Conservation (phyloP, 2,113 vertebrate genomes). For the Okapia johnstoni region DNA sequence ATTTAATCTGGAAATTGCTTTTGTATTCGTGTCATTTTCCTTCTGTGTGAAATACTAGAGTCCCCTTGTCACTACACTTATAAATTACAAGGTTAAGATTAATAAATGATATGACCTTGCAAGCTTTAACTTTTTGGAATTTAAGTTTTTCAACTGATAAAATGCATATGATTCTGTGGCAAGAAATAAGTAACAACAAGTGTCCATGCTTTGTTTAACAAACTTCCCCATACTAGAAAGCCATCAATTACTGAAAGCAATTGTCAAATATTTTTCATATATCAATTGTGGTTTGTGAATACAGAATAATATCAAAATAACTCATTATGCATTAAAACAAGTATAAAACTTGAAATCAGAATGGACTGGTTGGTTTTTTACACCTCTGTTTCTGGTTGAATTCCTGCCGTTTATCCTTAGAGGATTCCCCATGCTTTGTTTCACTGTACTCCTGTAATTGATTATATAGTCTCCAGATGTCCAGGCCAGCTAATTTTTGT, state of each 20-base stretch:
- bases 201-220: slow-evolving; percentile 1
- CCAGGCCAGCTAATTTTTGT: neutral
- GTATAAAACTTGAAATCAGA: neutral
- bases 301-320: neutral
- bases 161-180: neutral
- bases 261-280: slow-evolving; percentile 7
- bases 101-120: neutral
- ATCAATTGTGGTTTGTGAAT: neutral
- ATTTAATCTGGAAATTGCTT: neutral
- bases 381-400: neutral
- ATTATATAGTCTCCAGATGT: neutral
- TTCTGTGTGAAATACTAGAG: neutral
- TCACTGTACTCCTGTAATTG: neutral
- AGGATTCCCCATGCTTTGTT: neutral
- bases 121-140: neutral
- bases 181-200: neutral
- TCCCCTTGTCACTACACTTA: neutral
- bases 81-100: neutral
- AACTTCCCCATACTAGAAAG: neutral
- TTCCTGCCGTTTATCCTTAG: neutral
- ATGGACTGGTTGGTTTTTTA: neutral
- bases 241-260: neutral
- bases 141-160: neutral
- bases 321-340: neutral
- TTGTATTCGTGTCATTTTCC: neutral